Evolutionary conservation across 1,140 invertebrate genomes (phyloP), one percentile per base, ranked within the genome.

Genomic region (Holotrichia oblita): DNA sequence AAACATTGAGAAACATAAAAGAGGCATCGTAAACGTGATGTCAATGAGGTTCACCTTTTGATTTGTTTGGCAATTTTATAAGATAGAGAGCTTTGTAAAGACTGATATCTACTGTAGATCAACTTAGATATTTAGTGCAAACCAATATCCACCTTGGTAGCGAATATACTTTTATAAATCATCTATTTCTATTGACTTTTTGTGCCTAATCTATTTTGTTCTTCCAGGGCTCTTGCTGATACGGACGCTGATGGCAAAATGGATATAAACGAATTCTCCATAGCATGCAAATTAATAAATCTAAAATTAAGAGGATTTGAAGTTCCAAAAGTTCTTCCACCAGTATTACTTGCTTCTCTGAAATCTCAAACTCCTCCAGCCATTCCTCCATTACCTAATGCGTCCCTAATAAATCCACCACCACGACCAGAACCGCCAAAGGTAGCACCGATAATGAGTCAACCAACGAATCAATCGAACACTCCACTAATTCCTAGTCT

Each of bases 231-330:
- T 64, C 87, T 99, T 61, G 97, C 98, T 17, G 98, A 99, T 88
- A 95, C 96, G 74, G 97, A 99, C 89, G 92, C 94, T 59, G 98
- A 99, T 93, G 98, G 98, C 0, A 97, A 96, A 89, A 95, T 99
- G 93, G 95, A 99, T 87, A 92, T 97, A 72, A 94, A 95, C 85
- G 98, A 99, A 88, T 99, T 99, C 87, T 97, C 96, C 74, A 98
- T 99, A 83, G 98, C 98, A 72, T 98, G 98, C 88, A 98, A 98
- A 91, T 90, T 99, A 64, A 99, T 99, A 73, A 97, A 96, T 87
- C 90, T 98, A 77, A 99, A 98, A 88, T 89, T 98, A 20, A 92
- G 96, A 80, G 97, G 97, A 14, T 92, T 94, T 87, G 96, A 98
- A 86, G 89, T 99, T 78, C 98, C 98, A 0, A 93, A 94, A 85